phyloP scores from a whole-genome alignment of 2,797 vertebrate genomes.

The Melanotaenia trifasciata region DNA sequence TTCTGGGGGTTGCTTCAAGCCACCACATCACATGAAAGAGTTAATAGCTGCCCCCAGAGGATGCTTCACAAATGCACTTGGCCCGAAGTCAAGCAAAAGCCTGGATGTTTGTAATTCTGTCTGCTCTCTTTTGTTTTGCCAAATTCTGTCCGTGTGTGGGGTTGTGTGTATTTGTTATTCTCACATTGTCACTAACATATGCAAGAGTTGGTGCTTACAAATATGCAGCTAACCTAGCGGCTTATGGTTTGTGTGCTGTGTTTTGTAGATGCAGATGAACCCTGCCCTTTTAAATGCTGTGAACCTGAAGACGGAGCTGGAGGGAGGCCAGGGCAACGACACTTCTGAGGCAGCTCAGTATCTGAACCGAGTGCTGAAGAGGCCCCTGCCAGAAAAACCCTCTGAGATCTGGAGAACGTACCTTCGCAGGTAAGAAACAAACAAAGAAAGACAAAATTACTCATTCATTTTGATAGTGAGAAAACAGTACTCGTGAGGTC shows the following conservation, averaged over 20 bases:
- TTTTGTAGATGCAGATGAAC: conserved; percentile 89
- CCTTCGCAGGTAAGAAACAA: conserved; percentile 88
- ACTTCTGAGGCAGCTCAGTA: conserved; percentile 87
- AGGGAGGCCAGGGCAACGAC: conserved; percentile 81
- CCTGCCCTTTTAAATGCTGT: conserved; percentile 89
- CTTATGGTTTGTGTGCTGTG: conserved; percentile 46
- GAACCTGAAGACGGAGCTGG: conserved; percentile 90
- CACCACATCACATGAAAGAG: conserved; percentile 66
- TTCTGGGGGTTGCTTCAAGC: conserved; percentile 55
- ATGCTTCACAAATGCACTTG: conserved; percentile 72
- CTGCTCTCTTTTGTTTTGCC: conserved; percentile 61
- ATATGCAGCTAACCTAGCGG: conserved; percentile 44
- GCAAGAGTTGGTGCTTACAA: conserved; percentile 20
- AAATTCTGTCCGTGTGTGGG: conserved; percentile 49
- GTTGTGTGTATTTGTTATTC: conserved; percentile 30
- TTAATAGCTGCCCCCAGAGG: conserved; percentile 61
- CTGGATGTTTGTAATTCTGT: conserved; percentile 71
- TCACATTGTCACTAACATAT: conserved; percentile 44
- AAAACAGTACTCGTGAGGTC: conserved; percentile 21
- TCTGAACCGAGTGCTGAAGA: conserved; percentile 91
- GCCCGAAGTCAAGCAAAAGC: conserved; percentile 74
- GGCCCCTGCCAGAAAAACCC: conserved; percentile 88
- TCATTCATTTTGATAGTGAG: conserved; percentile 33
- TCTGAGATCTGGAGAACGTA: conserved; percentile 95
- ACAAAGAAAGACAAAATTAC: neutral